Percentiles rank a stretch among this genome's conserved stretches.
phyloP scores from a whole-genome alignment of 1,140 invertebrate genomes.

The Druon quercuslanigerum region DNA sequence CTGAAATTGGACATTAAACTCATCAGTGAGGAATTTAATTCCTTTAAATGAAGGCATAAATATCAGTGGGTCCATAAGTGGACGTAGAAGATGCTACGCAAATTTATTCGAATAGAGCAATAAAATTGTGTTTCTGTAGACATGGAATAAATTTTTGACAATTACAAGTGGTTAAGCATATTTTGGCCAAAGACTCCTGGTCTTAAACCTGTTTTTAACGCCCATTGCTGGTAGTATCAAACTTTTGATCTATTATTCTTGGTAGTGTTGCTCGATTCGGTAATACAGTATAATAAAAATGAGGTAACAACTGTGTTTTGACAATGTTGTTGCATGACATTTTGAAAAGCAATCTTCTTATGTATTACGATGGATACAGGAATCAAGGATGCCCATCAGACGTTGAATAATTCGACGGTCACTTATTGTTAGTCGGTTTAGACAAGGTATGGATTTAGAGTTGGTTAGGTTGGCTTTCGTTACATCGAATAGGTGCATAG shows the following conservation, averaged over 20 bases:
- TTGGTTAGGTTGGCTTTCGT: conserved; percentile 31
- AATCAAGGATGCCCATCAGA: conserved; percentile 11
- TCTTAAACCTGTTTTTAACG: no score
- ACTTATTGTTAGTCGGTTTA: conserved; percentile 24
- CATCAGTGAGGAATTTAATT: background rate
- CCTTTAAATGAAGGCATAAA: background rate
- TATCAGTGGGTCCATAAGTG: background rate
- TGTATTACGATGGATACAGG: conserved; percentile 4
- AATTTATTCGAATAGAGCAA: background rate
- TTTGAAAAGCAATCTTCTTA: background rate
- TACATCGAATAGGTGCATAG: conserved; percentile 52
- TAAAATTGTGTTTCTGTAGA: background rate
- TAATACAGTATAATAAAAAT: no score
- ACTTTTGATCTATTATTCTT: no score
- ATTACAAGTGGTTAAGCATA: no score
- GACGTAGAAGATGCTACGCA: background rate
- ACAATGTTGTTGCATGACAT: background rate
- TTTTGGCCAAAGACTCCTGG: no score
- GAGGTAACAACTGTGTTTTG: no score
- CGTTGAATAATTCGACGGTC: conserved; percentile 2
- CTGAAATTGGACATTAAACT: conserved; percentile 10
- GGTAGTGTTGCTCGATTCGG: no score
- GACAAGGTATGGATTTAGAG: conserved; percentile 4
- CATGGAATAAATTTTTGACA: no score
- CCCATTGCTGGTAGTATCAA: no score